Percentiles rank a stretch among this genome's conserved stretches.
Conservation (phyloP, 2,113 vertebrate genomes). For the Coptodon rendalli region DNA sequence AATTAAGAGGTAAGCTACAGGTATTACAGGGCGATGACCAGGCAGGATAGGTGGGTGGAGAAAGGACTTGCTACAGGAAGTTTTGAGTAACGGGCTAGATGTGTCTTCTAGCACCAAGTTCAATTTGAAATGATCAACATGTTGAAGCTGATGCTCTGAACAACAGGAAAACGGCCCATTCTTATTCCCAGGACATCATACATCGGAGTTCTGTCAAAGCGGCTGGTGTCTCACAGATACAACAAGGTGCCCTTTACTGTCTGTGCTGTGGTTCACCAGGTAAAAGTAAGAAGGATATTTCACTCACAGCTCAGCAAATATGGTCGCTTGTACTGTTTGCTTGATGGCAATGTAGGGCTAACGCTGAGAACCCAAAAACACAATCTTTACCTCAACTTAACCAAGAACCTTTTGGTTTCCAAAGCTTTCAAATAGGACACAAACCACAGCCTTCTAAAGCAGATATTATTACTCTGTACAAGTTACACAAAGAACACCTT, state of each 20-base stretch:
- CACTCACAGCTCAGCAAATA: not conserved
- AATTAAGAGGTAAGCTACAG: not conserved
- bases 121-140: not conserved
- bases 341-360: not conserved
- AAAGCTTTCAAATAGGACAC: not conserved
- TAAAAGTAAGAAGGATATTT: not conserved
- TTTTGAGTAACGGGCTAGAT: not conserved
- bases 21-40: not conserved
- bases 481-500: not conserved
- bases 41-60: not conserved
- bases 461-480: not conserved
- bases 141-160: not conserved
- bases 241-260: not conserved
- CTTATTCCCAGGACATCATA: not conserved
- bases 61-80: not conserved
- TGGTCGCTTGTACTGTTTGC: not conserved
- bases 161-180: not conserved
- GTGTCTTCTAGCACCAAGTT: not conserved
- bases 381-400: not conserved
- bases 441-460: not conserved
- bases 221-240: not conserved
- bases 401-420: not conserved
- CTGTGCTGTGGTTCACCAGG: not conserved
- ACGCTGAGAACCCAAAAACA: not conserved
- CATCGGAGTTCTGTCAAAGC: not conserved